Evolutionary conservation across 35 echinoderm and acorn worm species (phyloP), one percentile per base, ranked within the genome.

Genomic region (Amphiura filiformis): DNA sequence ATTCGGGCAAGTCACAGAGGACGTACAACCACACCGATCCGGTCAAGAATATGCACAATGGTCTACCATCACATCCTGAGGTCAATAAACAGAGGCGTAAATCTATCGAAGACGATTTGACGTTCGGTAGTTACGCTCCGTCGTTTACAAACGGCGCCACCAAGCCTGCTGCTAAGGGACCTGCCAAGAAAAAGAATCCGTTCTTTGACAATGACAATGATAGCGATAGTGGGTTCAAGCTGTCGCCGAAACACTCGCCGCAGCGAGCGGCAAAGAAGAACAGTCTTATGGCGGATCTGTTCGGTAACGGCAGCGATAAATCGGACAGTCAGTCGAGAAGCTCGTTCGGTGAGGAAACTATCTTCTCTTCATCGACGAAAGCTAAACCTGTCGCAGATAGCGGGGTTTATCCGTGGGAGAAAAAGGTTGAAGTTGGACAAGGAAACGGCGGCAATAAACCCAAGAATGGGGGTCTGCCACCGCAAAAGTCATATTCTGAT

Each of bases 71-170:
- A 95, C 65, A 89, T 89, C 14, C n/a, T n/a, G n/a, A n/a, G n/a
- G n/a, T n/a, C n/a, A 18, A 34, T 75, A 1, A 90, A 57, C 38
- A 84, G 76, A 34, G 80, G 79, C 0, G 76, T 32, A 39, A 56
- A 81, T 0, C 65, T 78, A 12, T 70, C 78, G 0, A 78, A 93
- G 26, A 89, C 1, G 83, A 93, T 12, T 36, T 89, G 22, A 75
- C 70, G 15, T 99, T 94, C 78, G 96, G 96, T 49, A 86, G 93
- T 35, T 99, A 99, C 56, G 96, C 96, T 1, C 96, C 96, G 0
- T 90, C 96, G 1, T 99, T 99, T 57, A 75, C 84, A 32, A 78
- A 79, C 40, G 70, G 90, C 35, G 80, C 83, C 17, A 65, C n/a
- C 34, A 79, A 86, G 37, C 31, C 42, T 2, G 78, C 75, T 33